Evolutionary conservation across 2,797 vertebrate genomes (phyloP).

Genomic region (Anas bernieri): DNA sequence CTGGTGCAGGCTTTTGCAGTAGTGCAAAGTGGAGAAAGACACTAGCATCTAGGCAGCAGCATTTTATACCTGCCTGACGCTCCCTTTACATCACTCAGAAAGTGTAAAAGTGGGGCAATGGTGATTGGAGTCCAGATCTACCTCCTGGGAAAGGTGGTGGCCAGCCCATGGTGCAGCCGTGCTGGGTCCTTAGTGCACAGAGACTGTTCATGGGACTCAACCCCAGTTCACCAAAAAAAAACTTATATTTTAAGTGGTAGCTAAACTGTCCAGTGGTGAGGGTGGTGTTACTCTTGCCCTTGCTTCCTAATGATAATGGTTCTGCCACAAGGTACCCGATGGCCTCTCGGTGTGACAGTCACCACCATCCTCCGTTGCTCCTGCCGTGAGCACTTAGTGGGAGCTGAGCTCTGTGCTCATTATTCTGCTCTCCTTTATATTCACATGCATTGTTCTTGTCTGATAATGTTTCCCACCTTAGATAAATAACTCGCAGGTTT

Average conservation of each 20-base stretch:
- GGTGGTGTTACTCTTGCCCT: not conserved
- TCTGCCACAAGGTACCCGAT: fast-evolving
- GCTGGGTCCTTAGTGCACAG: not conserved
- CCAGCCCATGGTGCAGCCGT: fast-evolving
- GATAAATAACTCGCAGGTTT: constrained; percentile 69
- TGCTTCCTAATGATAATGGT: fast-evolving
- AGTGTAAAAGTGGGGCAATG: fast-evolving
- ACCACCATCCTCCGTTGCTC: not conserved
- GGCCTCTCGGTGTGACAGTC: not conserved
- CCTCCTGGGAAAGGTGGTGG: not conserved
- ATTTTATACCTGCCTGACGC: not conserved
- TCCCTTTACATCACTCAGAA: not conserved
- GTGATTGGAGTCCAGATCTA: not conserved
- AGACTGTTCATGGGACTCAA: fast-evolving
- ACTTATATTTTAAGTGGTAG: fast-evolving
- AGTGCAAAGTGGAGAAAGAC: not conserved
- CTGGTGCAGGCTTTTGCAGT: fast-evolving
- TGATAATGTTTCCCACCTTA: constrained; percentile 77
- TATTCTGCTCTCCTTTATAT: constrained; percentile 10
- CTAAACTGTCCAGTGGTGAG: not conserved
- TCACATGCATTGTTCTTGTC: constrained; percentile 68
- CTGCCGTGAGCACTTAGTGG: not conserved
- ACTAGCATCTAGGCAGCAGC: not conserved
- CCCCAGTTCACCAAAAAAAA: fast-evolving
- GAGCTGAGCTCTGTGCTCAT: not conserved